A percentile compares a stretch with the other conserved stretches of the same genome.
Conservation (phyloP, 2,113 vertebrate genomes). For the Sinocyclocheilus anshuiensis region DNA sequence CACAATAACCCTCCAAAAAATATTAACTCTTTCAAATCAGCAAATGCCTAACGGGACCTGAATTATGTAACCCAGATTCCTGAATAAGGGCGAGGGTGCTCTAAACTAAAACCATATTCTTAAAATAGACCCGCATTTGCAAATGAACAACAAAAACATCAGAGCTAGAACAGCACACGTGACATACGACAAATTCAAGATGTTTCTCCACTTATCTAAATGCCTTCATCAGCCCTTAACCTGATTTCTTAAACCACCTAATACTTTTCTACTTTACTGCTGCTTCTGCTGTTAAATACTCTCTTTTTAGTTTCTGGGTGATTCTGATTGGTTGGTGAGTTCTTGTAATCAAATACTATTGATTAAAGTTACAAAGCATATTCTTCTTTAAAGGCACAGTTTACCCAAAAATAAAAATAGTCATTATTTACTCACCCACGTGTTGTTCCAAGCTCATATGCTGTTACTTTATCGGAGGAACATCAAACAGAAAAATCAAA, state of each 20-base stretch:
- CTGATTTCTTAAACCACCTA: neutral
- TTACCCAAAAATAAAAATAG: neutral
- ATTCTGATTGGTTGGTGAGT: neutral
- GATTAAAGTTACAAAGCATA: constrained; percentile 5
- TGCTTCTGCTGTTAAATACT: neutral
- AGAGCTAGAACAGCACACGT: neutral
- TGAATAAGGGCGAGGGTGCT: neutral
- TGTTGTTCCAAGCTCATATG: neutral
- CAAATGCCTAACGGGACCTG: neutral
- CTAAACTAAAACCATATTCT: neutral
- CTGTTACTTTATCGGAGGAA: neutral
- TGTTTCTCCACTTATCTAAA: neutral
- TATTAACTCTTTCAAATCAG: neutral
- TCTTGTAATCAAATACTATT: constrained; percentile 22
- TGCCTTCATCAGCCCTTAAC: neutral
- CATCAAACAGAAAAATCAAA: neutral
- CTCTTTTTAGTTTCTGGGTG: neutral
- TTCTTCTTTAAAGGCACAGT: neutral
- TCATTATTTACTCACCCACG: neutral
- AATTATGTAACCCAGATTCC: neutral
- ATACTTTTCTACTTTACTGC: neutral
- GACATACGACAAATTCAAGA: neutral
- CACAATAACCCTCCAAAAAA: neutral
- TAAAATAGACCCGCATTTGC: neutral
- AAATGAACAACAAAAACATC: neutral